Evolutionary conservation across 2,888 invertebrate species (phyloP).

Genomic region (Mylabris sibirica): DNA sequence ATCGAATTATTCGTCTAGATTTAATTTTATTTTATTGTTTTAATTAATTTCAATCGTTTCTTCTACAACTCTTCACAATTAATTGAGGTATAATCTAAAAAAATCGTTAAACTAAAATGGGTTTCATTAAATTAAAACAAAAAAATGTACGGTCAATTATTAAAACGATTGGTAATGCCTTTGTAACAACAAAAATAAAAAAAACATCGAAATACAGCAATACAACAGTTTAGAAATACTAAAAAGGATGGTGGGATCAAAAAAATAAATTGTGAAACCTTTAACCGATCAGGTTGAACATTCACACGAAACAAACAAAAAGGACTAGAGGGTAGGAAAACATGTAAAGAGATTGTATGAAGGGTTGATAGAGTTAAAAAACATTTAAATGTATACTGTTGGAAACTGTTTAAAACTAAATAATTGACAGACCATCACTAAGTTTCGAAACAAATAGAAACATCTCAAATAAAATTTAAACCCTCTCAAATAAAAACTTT

Average conservation of each 20-base stretch:
- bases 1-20: not conserved
- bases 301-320: slow-evolving; percentile 19
- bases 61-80: not conserved
- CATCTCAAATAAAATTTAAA: slow-evolving; percentile 14
- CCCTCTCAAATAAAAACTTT: slow-evolving; percentile 34
- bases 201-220: not conserved
- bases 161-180: not conserved
- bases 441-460: slow-evolving; percentile 27
- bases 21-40: not conserved
- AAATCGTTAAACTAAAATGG: not conserved
- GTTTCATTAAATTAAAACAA: not conserved
- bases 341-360: not conserved
- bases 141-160: not conserved
- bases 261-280: not conserved
- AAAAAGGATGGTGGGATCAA: not conserved
- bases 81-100: not conserved
- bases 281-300: slow-evolving; percentile 5
- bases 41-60: not conserved
- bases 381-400: slow-evolving; percentile 15
- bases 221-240: not conserved
- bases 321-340: slow-evolving; percentile 16
- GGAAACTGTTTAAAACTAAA: slow-evolving; percentile 34
- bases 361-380: not conserved
- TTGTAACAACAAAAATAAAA: not conserved
- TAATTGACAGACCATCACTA: slow-evolving; percentile 37